Conservation (phyloP, 2,113 vertebrate genomes). For the Xiphias gladius region DNA sequence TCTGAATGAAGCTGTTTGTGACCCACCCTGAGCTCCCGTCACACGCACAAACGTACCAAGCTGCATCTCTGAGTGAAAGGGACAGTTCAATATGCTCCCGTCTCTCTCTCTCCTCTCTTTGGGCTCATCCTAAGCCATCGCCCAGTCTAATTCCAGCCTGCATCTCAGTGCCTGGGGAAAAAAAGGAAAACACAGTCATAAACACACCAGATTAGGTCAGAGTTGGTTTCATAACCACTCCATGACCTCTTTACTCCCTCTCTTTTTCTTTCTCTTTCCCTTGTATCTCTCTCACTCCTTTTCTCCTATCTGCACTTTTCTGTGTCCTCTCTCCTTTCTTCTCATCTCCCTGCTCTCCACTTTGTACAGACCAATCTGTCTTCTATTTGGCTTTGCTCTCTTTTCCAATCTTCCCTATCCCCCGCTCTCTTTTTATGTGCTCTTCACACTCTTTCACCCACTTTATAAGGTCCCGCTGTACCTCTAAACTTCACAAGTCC, state of each 20-base stretch:
- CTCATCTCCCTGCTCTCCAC: slow-evolving; percentile 49
- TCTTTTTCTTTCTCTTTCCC: slow-evolving; percentile 36
- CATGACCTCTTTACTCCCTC: slow-evolving; percentile 75
- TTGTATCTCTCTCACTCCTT: slow-evolving; percentile 21
- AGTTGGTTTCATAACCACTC: slow-evolving; percentile 80
- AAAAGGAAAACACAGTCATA: slow-evolving; percentile 64
- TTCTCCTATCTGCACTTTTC: slow-evolving; percentile 10
- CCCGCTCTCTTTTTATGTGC: slow-evolving; percentile 63
- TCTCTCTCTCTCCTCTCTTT: slow-evolving; percentile 47
- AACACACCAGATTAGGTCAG: slow-evolving; percentile 82
- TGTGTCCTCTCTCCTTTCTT: slow-evolving; percentile 32
- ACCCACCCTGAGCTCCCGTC: not conserved
- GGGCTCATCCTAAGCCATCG: slow-evolving; percentile 68
- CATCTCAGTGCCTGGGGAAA: slow-evolving; percentile 64
- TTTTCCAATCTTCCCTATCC: slow-evolving; percentile 67
- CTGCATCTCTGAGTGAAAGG: slow-evolving; percentile 25
- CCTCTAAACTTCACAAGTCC: slow-evolving; percentile 75
- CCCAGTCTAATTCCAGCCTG: slow-evolving; percentile 79
- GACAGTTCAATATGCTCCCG: slow-evolving; percentile 25
- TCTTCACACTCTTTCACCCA: slow-evolving; percentile 62
- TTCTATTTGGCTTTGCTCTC: slow-evolving; percentile 66
- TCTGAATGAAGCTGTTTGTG: slow-evolving; percentile 41
- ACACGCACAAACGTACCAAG: not conserved
- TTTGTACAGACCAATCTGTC: slow-evolving; percentile 64
- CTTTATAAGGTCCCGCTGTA: slow-evolving; percentile 68